Percentiles rank a stretch among this genome's conserved stretches.
phyloP scores from a whole-genome alignment of 2,888 invertebrate species.

The Drosophila subquinaria region DNA sequence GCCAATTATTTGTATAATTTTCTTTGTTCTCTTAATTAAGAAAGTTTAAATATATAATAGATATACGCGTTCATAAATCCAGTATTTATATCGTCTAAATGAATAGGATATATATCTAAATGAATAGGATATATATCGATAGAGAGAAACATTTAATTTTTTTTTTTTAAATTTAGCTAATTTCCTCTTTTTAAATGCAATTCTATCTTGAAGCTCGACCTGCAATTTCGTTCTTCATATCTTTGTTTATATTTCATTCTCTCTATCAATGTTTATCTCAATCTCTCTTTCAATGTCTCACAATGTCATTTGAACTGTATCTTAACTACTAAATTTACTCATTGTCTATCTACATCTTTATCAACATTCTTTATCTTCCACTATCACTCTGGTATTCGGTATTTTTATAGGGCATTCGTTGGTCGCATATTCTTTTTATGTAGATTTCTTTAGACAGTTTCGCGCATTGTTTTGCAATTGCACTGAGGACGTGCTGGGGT shows the following conservation, averaged over 20 bases:
- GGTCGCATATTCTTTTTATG: conserved; percentile 11
- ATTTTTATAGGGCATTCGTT: conserved; percentile 26
- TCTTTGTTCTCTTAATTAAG: no score
- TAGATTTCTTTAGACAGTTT: conserved; percentile 37
- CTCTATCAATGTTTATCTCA: background rate
- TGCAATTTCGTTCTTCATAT: no score
- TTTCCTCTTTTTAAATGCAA: no score
- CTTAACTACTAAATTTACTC: background rate
- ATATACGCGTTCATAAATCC: no score
- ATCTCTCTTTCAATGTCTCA: background rate
- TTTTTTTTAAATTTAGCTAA: no score
- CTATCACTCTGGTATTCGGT: background rate
- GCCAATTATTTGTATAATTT: no score
- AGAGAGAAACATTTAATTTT: no score
- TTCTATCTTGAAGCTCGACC: no score
- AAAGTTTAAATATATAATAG: no score
- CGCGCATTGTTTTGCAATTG: conserved; percentile 69
- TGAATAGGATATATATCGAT: no score
- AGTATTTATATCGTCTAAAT: no score
- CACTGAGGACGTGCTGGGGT: conserved; percentile 58
- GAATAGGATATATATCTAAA: no score
- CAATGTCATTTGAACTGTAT: background rate
- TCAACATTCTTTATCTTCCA: background rate
- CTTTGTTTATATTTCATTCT: background rate
- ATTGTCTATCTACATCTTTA: background rate